Evolutionary conservation across 1,140 invertebrate genomes (phyloP).

Genomic region (Meloidogyne floridensis): DNA sequence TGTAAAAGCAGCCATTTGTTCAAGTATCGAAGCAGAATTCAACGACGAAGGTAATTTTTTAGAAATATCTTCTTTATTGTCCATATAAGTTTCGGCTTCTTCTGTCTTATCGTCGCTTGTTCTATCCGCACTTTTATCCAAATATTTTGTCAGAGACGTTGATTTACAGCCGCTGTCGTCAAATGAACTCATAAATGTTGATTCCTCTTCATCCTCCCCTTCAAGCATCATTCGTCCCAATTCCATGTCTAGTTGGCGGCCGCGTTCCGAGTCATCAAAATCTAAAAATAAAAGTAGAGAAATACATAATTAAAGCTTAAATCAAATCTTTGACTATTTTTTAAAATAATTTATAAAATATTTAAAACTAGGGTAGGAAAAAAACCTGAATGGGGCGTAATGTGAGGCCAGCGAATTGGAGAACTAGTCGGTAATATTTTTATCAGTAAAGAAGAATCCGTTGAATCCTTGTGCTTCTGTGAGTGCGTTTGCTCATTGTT

Average conservation of each 20-base stretch:
- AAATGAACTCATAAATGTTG: neutral
- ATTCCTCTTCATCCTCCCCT: conserved; percentile 20
- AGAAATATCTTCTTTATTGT: neutral
- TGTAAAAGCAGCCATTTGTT: conserved; percentile 1
- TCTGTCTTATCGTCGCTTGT: neutral
- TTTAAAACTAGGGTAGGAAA: neutral
- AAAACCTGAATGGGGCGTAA: conserved; percentile 21
- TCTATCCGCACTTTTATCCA: neutral
- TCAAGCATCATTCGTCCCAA: conserved; percentile 41
- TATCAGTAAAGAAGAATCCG: neutral
- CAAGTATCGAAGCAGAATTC: neutral
- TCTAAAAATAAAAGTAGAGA: conserved; percentile 28
- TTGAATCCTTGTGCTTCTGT: conserved; percentile 22
- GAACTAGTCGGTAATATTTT: conserved; percentile 13
- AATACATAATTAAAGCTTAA: neutral
- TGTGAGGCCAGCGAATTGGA: conserved; percentile 11
- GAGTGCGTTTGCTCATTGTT: conserved; percentile 13
- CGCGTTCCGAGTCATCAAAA: conserved; percentile 22
- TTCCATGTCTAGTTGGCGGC: conserved; percentile 37
- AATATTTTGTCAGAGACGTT: neutral
- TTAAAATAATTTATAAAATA: neutral
- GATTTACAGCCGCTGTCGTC: conserved; percentile 14
- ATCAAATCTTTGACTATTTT: neutral
- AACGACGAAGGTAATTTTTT: neutral
- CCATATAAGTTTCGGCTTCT: neutral